phyloP scores from a whole-genome alignment of 2,888 invertebrate genomes.

The Rhorus exstirpatorius region DNA sequence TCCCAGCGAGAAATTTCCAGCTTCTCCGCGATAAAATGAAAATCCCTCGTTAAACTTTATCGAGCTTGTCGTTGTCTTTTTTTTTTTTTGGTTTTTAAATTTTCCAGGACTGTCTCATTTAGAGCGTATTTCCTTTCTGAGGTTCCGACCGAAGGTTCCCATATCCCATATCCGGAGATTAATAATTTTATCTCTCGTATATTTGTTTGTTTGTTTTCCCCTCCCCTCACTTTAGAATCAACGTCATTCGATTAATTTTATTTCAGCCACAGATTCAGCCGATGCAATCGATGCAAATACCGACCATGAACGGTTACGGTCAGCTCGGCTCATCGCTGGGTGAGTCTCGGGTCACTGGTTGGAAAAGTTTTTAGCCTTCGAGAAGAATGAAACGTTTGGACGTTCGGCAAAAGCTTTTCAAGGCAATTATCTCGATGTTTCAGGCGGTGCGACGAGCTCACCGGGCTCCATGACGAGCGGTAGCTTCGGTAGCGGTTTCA shows the following conservation, averaged over 20 bases:
- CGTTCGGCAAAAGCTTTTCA: constrained; percentile 81
- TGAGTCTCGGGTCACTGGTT: constrained; percentile 79
- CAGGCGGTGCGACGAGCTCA: constrained; percentile 80
- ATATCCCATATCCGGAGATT: neutral
- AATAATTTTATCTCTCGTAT: neutral
- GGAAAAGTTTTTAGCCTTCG: neutral
- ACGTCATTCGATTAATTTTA: constrained; percentile 44
- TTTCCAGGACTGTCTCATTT: no score
- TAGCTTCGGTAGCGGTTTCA: constrained; percentile 80
- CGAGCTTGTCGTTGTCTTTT: no score
- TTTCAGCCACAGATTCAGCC: constrained; percentile 84
- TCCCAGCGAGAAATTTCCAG: neutral
- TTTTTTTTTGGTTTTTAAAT: no score
- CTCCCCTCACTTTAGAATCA: no score
- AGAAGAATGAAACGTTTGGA: constrained; percentile 66
- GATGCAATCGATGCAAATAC: constrained; percentile 86
- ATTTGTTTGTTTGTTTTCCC: neutral
- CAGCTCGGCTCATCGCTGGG: constrained; percentile 85
- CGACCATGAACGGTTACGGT: constrained; percentile 86
- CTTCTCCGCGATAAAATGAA: neutral
- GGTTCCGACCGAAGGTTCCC: no score
- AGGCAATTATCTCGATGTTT: constrained; percentile 85
- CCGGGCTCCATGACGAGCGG: constrained; percentile 79
- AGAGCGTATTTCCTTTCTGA: no score
- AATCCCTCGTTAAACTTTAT: neutral